Evolutionary conservation across 2,888 invertebrate species (phyloP).

Genomic region (Allolobophora icterica): DNA sequence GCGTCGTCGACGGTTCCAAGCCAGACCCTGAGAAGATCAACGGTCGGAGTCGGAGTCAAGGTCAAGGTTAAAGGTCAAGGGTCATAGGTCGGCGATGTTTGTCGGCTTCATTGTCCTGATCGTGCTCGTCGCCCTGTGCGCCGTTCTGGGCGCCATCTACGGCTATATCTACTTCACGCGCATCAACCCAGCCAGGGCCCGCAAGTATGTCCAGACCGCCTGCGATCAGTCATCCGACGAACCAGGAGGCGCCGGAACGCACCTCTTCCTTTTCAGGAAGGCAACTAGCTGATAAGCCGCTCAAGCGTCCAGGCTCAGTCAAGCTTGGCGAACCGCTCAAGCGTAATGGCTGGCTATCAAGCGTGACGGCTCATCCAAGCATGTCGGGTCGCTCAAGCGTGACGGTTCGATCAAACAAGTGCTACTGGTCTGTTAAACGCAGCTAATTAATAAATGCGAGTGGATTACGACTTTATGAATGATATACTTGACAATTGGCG

Average conservation of each 20-base stretch:
- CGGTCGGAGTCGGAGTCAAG: neutral
- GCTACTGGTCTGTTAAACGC: too few species aligned
- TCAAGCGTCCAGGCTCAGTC: neutral
- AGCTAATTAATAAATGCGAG: neutral
- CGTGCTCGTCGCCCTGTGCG: constrained; percentile 46
- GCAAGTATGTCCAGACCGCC: constrained; percentile 39
- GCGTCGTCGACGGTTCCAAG: too few species aligned
- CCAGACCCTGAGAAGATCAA: neutral
- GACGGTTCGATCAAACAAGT: too few species aligned
- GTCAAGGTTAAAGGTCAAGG: neutral
- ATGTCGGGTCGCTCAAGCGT: too few species aligned
- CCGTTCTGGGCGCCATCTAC: constrained; percentile 48
- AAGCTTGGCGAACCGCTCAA: neutral
- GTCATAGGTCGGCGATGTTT: constrained; percentile 35
- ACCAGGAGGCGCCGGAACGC: constrained; percentile 37
- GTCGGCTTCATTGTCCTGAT: constrained; percentile 47
- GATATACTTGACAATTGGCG: neutral
- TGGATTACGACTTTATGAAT: neutral
- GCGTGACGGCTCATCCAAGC: too few species aligned
- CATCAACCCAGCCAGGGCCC: constrained; percentile 44
- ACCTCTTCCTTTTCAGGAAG: constrained; percentile 44
- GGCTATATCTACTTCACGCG: constrained; percentile 49
- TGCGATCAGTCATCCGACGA: constrained; percentile 34
- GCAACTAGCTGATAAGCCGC: neutral
- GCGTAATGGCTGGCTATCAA: neutral